Evolutionary conservation across 2,888 invertebrate species (phyloP).

Genomic region (Galeopsomyia nigrocyanea): DNA sequence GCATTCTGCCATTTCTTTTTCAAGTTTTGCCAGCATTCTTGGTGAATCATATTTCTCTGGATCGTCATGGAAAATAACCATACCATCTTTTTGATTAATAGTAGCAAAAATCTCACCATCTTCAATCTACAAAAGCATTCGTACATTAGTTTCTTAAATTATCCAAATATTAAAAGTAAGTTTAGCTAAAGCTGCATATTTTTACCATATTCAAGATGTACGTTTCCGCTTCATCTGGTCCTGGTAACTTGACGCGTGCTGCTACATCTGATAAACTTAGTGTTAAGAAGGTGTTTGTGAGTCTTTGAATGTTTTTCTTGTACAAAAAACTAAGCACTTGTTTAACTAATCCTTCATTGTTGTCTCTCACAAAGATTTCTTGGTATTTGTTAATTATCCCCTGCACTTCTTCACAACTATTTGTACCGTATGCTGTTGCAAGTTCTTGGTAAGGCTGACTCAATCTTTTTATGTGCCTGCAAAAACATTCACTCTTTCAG

Average conservation of each 20-base stretch:
- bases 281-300: conserved; percentile 95
- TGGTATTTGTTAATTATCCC: conserved; percentile 81
- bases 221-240: conserved; percentile 90
- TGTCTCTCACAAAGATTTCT: conserved; percentile 84
- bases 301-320: conserved; percentile 95
- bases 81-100: conserved; percentile 97
- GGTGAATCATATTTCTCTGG: conserved; percentile 96
- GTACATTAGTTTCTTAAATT: neutral
- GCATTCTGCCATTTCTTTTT: conserved; percentile 87
- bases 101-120: conserved; percentile 97
- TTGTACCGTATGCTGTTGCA: conserved; percentile 83
- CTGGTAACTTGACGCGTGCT: conserved; percentile 86
- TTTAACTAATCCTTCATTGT: conserved; percentile 82
- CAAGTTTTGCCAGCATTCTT: conserved; percentile 86
- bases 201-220: conserved; percentile 94
- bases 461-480: conserved; percentile 84
- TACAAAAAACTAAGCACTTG: conserved; percentile 91
- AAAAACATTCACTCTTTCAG: conserved; percentile 5
- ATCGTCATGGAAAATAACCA: conserved; percentile 96
- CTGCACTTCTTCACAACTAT: conserved; percentile 80
- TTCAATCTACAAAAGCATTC: conserved; percentile 81
- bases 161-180: conserved; percentile 1
- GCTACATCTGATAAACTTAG: conserved; percentile 91
- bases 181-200: neutral
- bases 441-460: conserved; percentile 91